Base-by-base conservation (phyloP, 2,113 vertebrate genomes). In the Dromiciops gliroides region DNA sequence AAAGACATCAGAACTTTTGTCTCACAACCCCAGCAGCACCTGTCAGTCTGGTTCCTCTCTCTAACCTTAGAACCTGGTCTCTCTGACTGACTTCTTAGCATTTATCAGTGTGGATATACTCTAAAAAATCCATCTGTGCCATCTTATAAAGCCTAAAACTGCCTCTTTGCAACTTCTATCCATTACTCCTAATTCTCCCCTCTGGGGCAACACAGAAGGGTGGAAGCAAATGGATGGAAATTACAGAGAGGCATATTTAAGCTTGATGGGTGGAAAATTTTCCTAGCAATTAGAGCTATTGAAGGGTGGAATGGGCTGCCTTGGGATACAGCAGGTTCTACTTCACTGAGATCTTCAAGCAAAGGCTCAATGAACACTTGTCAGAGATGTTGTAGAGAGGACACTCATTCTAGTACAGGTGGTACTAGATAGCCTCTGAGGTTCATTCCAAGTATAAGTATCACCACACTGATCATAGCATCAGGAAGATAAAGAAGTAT, bases 271-370 rank as follows among this genome's bases (percentile, higher is more conserved):
- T 83, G 67, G 67, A 83, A 83, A 83, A 83, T 23, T 83, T 83
- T 83, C 67, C 67, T 83, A 44, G 67, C n/a, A 83, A 83, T 83
- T 83, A 83, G 67, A 83, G n/a, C 67, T 44, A 83, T 83, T 83
- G n/a, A 83, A 83, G 67, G n/a, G 67, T 83, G 19, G 67, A 83
- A 83, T 83, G 67, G 67, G 67, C n/a, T 83, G n/a, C n/a, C 67
- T 83, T 83, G 67, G 67, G 67, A 83, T 37, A 44, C n/a, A 83
- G 67, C n/a, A 44, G 6, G 67, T 44, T 83, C 67, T 83, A 37
- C 67, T 83, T 83, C 67, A 83, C 67, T 83, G 67, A 83, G n/a
- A n/a, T 83, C 67, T 83, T 83, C 67, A 83, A 83, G 67, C n/a
- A 83, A 83, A 83, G 67, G 67, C 67, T 83, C n/a, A 16, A 83